phyloP scores from a whole-genome alignment of 2,888 invertebrate genomes.

The Dasypolia templi region DNA sequence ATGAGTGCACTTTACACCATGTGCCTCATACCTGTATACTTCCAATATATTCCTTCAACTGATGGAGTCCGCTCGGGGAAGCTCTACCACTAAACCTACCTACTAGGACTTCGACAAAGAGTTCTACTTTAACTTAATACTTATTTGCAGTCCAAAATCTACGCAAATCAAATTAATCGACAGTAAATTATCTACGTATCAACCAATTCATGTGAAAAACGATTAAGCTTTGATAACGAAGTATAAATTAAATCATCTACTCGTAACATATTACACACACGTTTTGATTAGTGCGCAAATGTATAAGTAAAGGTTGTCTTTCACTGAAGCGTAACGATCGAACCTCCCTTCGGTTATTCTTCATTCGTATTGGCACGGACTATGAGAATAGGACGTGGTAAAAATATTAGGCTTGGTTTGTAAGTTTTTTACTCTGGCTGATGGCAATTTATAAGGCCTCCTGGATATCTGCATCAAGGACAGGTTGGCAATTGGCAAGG shows the following conservation, averaged over 20 bases:
- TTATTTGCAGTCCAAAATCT: too few relatives aligned
- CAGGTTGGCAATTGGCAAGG: too few relatives aligned
- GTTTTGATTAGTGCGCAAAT: constrained; percentile 1
- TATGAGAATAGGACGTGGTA: too few relatives aligned
- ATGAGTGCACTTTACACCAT: too few relatives aligned
- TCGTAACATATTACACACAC: background rate
- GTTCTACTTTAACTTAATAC: too few relatives aligned
- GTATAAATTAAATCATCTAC: constrained; percentile 13
- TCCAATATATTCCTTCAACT: too few relatives aligned
- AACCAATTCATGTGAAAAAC: background rate
- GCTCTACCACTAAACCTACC: too few relatives aligned
- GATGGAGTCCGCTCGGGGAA: too few relatives aligned
- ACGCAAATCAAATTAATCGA: background rate
- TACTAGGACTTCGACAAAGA: too few relatives aligned
- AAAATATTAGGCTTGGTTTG: background rate
- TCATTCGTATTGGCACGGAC: background rate
- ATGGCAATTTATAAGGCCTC: background rate
- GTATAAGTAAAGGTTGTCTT: constrained; percentile 16
- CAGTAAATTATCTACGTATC: background rate
- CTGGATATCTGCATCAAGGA: too few relatives aligned
- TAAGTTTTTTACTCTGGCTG: background rate
- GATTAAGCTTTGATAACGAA: background rate
- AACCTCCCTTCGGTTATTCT: background rate
- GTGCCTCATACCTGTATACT: too few relatives aligned
- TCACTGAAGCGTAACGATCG: background rate